A percentile compares a stretch with the other conserved stretches of the same genome.
These are phyloP conservation scores for Lophius piscatorius DNA, from an alignment of 2,113 vertebrate species.

Conservation along the genomic window DNA sequence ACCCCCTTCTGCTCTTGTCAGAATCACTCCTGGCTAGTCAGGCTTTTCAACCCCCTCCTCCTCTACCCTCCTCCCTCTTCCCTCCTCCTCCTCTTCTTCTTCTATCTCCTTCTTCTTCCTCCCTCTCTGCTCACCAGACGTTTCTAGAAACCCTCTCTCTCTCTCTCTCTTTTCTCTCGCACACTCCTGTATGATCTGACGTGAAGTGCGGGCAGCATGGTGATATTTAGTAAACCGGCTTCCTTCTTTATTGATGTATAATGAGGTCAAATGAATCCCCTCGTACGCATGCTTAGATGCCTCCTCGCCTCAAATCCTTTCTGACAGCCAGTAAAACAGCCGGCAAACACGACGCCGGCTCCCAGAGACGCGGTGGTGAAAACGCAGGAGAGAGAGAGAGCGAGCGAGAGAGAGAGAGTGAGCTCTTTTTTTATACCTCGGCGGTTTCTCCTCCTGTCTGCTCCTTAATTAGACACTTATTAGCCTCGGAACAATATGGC, in stretches of 20 bases:
- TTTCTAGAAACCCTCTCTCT: no score
- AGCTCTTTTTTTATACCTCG: constrained; percentile 57
- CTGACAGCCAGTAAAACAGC: constrained; percentile 97
- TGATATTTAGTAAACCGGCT: constrained; percentile 99
- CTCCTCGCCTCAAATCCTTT: constrained; percentile 92
- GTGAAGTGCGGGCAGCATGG: constrained; percentile 90
- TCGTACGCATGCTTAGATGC: constrained; percentile 96
- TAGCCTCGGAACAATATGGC: constrained; percentile 64
- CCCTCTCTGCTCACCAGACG: constrained; percentile 75
- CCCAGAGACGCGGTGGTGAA: constrained; percentile 83
- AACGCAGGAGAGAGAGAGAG: constrained; percentile 60
- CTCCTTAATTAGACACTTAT: constrained; percentile 77
- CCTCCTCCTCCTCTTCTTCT: constrained; percentile 16
- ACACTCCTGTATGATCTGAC: constrained; percentile 91
- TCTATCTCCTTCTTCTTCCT: background rate
- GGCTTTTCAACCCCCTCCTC: constrained; percentile 84
- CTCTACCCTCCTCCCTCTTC: constrained; percentile 58
- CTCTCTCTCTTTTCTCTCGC: constrained; percentile 94
- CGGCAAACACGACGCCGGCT: constrained; percentile 91
- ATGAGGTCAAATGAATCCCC: constrained; percentile 99
- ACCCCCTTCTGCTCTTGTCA: constrained; percentile 92
- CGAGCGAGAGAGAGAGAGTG: background rate
- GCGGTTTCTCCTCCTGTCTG: constrained; percentile 70
- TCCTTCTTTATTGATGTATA: constrained; percentile 99
- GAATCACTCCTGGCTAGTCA: constrained; percentile 97